Percentiles rank a stretch among this genome's conserved stretches.
Evolutionary conservation across 53 echinoderm and acorn worm genomes (phyloP).

Genomic region (Astropecten irregularis): DNA sequence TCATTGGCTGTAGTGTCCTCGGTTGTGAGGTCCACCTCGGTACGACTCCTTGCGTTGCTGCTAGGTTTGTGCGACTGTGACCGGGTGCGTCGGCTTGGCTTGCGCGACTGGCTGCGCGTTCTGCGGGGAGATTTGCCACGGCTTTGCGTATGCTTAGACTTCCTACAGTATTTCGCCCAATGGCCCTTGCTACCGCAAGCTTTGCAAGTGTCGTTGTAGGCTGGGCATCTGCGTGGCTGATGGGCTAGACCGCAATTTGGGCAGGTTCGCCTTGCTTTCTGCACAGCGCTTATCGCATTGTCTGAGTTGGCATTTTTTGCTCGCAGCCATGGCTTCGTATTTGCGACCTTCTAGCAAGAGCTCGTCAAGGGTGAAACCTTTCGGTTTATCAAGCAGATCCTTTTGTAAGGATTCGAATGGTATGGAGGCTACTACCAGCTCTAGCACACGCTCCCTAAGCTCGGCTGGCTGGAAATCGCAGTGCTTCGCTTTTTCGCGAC

Average conservation of each 20-base stretch:
- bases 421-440: conserved; percentile 45
- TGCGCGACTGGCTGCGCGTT: background rate
- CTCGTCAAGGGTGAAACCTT: conserved; percentile 11
- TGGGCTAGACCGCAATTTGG: conserved; percentile 53
- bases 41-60: background rate
- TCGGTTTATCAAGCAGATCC: conserved; percentile 45
- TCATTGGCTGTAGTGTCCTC: background rate
- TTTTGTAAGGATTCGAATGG: conserved; percentile 45
- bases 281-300: conserved; percentile 11
- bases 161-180: conserved; percentile 54
- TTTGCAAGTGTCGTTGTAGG: conserved; percentile 59
- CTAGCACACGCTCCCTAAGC: conserved; percentile 44
- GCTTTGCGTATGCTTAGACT: conserved; percentile 14
- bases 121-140: background rate
- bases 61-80: background rate
- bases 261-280: conserved; percentile 6
- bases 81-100: background rate
- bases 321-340: conserved; percentile 51
- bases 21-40: background rate
- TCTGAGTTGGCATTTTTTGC: background rate
- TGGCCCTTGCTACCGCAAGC: conserved; percentile 60
- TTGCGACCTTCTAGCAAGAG: conserved; percentile 39
- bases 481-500: conserved; percentile 36
- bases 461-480: conserved; percentile 46
- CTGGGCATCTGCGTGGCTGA: conserved; percentile 63